A percentile compares a stretch with the other conserved stretches of the same genome.
Conservation (phyloP, 2,113 vertebrate species). For the Pelusios castaneus region DNA sequence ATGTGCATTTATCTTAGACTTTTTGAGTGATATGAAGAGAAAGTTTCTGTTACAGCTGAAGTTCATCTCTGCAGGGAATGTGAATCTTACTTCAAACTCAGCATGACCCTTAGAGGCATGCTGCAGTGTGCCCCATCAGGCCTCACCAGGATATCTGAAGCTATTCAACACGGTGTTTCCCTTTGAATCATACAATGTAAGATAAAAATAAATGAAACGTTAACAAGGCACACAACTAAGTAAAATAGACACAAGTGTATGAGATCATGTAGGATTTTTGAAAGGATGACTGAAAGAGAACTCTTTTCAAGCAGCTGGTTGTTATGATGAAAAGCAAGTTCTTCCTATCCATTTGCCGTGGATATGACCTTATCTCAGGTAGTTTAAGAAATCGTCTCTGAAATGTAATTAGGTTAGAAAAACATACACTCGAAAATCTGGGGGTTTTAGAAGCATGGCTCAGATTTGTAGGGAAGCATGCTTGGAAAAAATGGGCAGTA, state of each 20-base stretch:
- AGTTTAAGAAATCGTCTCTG: conserved; percentile 38
- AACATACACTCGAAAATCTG: conserved; percentile 16
- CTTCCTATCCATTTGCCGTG: conserved; percentile 22
- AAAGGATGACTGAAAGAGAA: conserved; percentile 54
- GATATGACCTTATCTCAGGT: conserved; percentile 65
- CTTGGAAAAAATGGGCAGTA: neutral
- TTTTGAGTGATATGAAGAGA: neutral
- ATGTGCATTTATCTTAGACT: neutral
- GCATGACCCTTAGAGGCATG: conserved; percentile 24
- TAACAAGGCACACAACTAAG: conserved; percentile 49
- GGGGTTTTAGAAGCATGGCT: neutral
- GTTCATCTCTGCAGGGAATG: conserved; percentile 8
- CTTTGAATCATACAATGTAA: conserved; percentile 49
- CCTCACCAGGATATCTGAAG: conserved; percentile 41
- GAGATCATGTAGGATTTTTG: conserved; percentile 52
- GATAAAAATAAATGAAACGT: conserved; percentile 58
- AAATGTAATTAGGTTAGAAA: conserved; percentile 62
- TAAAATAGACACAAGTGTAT: conserved; percentile 55
- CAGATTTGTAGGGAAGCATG: neutral
- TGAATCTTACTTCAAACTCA: conserved; percentile 45
- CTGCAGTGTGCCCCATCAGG: neutral
- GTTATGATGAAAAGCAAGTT: conserved; percentile 51
- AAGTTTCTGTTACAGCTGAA: conserved; percentile 13
- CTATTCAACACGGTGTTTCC: conserved; percentile 2
- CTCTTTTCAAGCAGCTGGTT: conserved; percentile 49